phyloP scores from a whole-genome alignment of 1,140 invertebrate species.

The Sinella curviseta region DNA sequence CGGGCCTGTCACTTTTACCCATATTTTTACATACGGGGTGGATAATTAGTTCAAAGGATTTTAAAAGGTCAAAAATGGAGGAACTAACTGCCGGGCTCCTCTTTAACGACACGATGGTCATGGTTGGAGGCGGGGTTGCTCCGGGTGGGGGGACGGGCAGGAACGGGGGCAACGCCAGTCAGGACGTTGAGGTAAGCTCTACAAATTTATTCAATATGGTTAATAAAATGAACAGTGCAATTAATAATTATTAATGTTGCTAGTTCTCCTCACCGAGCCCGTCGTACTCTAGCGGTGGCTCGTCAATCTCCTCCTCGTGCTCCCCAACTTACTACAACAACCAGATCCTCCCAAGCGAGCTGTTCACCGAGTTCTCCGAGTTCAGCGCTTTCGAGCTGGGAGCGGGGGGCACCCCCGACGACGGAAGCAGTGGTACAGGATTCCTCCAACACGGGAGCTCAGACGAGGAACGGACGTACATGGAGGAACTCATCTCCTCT shows the following conservation, averaged over 20 bases:
- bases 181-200: not conserved
- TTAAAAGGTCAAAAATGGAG: not conserved
- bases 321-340: not conserved
- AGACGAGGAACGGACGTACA: not conserved
- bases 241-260: too few species aligned
- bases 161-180: not conserved
- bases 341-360: not conserved
- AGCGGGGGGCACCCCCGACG: not conserved
- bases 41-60: not conserved
- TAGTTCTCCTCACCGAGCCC: too few species aligned
- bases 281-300: too few species aligned
- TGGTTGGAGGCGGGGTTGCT: not conserved
- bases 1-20: too few species aligned
- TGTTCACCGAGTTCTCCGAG: not conserved
- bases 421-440: too few species aligned
- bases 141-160: not conserved
- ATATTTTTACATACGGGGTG: too few species aligned
- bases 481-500: slow-evolving; percentile 3
- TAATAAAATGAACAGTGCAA: too few species aligned
- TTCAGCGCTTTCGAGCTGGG: slow-evolving; percentile 5
- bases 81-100: not conserved
- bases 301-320: not conserved
- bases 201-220: not conserved
- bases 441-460: too few species aligned
- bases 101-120: slow-evolving; percentile 17